Evolutionary conservation across 2,888 invertebrate genomes (phyloP).

Genomic region (Andrena marginata): DNA sequence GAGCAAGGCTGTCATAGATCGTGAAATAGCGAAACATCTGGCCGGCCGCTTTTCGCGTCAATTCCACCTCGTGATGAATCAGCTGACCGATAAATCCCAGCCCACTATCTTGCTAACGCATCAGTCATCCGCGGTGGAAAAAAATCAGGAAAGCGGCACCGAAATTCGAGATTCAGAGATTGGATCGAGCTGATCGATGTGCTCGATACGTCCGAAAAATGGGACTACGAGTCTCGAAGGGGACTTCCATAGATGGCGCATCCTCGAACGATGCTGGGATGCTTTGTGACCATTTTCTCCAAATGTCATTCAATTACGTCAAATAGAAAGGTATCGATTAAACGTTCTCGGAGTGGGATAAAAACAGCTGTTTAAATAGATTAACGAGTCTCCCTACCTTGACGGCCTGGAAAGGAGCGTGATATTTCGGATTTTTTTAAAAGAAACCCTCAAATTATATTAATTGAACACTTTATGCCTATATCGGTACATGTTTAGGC

Average conservation of each 20-base stretch:
- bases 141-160: not conserved
- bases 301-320: too few species aligned
- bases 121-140: constrained; percentile 7
- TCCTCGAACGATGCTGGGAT: too few species aligned
- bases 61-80: constrained; percentile 14
- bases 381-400: constrained; percentile 6
- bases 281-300: too few species aligned
- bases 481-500: too few species aligned
- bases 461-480: too few species aligned
- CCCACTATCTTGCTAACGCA: not conserved
- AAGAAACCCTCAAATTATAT: not conserved
- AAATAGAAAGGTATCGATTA: too few species aligned
- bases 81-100: constrained; percentile 9
- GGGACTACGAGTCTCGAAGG: too few species aligned
- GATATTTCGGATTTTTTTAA: not conserved
- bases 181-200: not conserved
- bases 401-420: not conserved
- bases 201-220: too few species aligned
- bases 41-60: not conserved
- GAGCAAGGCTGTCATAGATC: not conserved
- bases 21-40: constrained; percentile 6
- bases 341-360: too few species aligned
- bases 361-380: too few species aligned
- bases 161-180: not conserved
- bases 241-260: too few species aligned